phyloP scores from a whole-genome alignment of 2,888 invertebrate genomes.

The Nomada goodeniana region DNA sequence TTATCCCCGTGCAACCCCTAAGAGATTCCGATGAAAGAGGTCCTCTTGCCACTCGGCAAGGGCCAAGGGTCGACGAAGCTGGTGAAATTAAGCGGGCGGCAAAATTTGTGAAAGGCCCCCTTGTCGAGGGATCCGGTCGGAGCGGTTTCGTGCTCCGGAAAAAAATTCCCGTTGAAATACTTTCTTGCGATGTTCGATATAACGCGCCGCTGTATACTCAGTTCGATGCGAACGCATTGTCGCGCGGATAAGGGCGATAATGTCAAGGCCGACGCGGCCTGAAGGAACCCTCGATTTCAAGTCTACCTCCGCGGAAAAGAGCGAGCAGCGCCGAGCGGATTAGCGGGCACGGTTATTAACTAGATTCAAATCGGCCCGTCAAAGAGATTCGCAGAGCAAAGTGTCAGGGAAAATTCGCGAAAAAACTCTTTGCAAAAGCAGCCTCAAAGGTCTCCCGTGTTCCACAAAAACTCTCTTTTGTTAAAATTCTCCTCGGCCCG shows the following conservation, averaged over 20 bases:
- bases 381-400: too few relatives aligned
- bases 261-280: background rate
- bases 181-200: background rate
- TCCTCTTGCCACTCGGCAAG: constrained; percentile 30
- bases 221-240: background rate
- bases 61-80: constrained; percentile 37
- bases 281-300: too few relatives aligned
- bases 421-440: constrained; percentile 12
- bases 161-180: constrained; percentile 27
- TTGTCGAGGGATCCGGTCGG: background rate
- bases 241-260: background rate
- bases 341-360: constrained; percentile 21
- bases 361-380: constrained; percentile 16
- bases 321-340: background rate
- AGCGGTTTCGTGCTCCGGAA: constrained; percentile 1
- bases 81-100: constrained; percentile 61
- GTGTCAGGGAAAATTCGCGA: constrained; percentile 18
- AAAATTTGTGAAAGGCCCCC: constrained; percentile 57
- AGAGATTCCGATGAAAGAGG: constrained; percentile 50
- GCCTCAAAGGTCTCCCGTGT: background rate
- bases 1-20: constrained; percentile 39
- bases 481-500: constrained; percentile 22
- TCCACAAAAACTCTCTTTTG: constrained; percentile 27
- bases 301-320: background rate
- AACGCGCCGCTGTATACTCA: background rate